Percentiles rank a stretch among this genome's conserved stretches.
phyloP scores from a whole-genome alignment of 2,797 vertebrate genomes.

The Hemitrygon akajei region DNA sequence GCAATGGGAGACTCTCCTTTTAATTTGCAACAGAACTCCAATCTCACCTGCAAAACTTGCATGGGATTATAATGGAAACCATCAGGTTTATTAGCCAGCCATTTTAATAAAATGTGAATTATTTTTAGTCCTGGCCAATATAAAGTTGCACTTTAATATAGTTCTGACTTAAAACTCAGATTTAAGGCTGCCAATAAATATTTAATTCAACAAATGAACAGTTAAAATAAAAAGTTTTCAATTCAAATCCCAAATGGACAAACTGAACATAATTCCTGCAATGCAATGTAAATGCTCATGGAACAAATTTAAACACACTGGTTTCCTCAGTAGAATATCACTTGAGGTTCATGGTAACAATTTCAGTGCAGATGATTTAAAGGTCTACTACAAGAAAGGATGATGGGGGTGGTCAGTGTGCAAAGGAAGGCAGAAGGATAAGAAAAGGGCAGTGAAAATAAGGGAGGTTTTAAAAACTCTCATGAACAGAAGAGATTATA shows the following conservation, averaged over 20 bases:
- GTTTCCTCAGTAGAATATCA: too few relatives aligned
- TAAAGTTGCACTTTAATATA: neutral
- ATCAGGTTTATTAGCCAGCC: neutral
- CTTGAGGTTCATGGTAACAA: too few relatives aligned
- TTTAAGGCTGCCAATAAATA: neutral
- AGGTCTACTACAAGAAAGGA: too few relatives aligned
- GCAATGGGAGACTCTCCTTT: neutral
- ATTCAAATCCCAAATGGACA: neutral
- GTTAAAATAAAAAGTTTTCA: neutral
- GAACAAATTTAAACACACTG: too few relatives aligned
- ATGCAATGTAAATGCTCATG: neutral
- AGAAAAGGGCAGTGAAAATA: constrained; percentile 43
- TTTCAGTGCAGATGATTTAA: too few relatives aligned
- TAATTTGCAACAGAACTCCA: neutral
- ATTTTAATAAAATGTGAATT: neutral
- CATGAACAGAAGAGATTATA: neutral
- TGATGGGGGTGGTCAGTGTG: too few relatives aligned
- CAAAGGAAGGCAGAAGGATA: too few relatives aligned
- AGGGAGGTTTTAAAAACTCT: constrained; percentile 27
- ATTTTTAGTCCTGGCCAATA: neutral
- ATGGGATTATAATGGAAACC: constrained; percentile 1
- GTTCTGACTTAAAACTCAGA: neutral
- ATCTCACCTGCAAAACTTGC: neutral
- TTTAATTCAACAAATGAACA: constrained; percentile 5
- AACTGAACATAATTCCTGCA: neutral